Conservation (phyloP, 2,113 vertebrate genomes). For the Trachemys scripta region DNA sequence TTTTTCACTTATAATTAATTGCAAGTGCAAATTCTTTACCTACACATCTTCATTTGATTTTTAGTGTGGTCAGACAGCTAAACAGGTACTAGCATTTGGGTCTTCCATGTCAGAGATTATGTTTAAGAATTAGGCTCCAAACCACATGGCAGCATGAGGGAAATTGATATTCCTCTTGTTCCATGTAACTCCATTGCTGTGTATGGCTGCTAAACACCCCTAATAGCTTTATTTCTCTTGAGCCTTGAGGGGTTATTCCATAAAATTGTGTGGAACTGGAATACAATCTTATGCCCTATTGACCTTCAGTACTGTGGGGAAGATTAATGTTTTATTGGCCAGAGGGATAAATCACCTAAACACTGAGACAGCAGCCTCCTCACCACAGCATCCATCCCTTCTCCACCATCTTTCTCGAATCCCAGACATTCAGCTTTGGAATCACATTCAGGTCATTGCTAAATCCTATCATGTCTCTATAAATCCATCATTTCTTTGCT, state of each 20-base stretch:
- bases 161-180: neutral
- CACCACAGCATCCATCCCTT: neutral
- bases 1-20: neutral
- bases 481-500: neutral
- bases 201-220: neutral
- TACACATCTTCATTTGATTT: neutral
- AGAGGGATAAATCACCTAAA: neutral
- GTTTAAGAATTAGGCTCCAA: neutral
- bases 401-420: neutral
- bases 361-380: neutral
- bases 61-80: neutral
- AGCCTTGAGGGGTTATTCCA: neutral
- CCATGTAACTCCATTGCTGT: neutral
- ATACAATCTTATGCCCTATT: neutral
- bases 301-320: neutral
- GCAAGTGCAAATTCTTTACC: neutral
- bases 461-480: neutral
- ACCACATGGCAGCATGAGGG: neutral
- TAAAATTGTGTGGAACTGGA: neutral
- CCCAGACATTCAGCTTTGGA: neutral
- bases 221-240: neutral
- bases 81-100: neutral
- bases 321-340: neutral
- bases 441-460: neutral
- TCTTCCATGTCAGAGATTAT: neutral